A percentile compares a stretch with the other conserved stretches of the same genome.
These are phyloP conservation scores for Ophion ventricosus DNA, from an alignment of 2,888 invertebrate genomes.

Conservation along the genomic window DNA sequence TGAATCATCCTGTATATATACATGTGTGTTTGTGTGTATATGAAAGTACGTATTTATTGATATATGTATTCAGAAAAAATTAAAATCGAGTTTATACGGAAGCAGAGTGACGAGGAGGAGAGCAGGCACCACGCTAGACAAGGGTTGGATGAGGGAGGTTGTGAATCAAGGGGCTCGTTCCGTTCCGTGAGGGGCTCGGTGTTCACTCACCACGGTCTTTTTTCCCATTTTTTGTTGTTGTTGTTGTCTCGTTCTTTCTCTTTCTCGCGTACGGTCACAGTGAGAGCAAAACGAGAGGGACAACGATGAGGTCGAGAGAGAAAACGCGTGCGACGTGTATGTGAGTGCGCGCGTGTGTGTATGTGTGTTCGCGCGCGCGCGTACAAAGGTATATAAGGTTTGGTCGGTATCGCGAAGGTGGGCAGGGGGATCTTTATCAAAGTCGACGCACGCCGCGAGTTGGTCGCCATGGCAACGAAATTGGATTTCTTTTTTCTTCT, in stretches of 20 bases:
- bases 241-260: conserved; percentile 1
- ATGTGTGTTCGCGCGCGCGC: neutral
- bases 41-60: neutral
- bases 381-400: conserved; percentile 28
- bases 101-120: conserved; percentile 18
- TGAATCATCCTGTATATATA: neutral
- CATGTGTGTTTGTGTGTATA: no score
- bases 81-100: neutral
- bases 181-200: conserved; percentile 37
- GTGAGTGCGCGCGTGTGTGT: neutral
- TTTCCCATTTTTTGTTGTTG: conserved; percentile 6
- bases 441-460: conserved; percentile 81
- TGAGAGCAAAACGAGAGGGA: conserved; percentile 3
- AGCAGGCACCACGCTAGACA: neutral
- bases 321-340: neutral
- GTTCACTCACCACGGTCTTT: conserved; percentile 21
- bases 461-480: conserved; percentile 83
- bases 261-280: conserved; percentile 14
- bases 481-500: conserved; percentile 81
- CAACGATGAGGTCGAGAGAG: conserved; percentile 12
- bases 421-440: conserved; percentile 82
- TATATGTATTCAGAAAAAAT: conserved; percentile 26
- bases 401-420: conserved; percentile 26
- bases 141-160: neutral
- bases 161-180: conserved; percentile 15